A percentile compares a stretch with the other conserved stretches of the same genome.
phyloP scores from a whole-genome alignment of 2,888 invertebrate species.

The Pocota personata region DNA sequence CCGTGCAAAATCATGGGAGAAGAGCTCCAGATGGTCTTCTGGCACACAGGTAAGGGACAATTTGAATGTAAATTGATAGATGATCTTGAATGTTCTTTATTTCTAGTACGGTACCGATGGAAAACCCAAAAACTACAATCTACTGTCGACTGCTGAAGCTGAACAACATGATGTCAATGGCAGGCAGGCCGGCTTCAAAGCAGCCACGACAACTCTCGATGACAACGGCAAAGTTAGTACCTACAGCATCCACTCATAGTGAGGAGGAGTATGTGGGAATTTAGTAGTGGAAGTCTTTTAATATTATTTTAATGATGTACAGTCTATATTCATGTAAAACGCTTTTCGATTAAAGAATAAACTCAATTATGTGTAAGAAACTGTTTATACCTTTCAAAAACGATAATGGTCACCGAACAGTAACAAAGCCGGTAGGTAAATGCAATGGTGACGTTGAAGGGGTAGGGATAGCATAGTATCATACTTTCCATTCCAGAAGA shows the following conservation, averaged over 20 bases:
- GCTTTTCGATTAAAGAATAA: slow-evolving; percentile 16
- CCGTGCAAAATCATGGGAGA: slow-evolving; percentile 82
- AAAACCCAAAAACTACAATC: slow-evolving; percentile 80
- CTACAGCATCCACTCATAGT: slow-evolving; percentile 83
- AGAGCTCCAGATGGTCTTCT: slow-evolving; percentile 82
- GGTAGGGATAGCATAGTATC: no score
- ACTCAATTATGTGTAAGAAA: not conserved
- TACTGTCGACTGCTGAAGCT: slow-evolving; percentile 81
- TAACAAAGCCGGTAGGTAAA: no score
- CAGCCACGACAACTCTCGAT: slow-evolving; percentile 85
- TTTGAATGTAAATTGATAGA: not conserved
- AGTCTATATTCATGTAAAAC: not conserved
- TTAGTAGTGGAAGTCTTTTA: not conserved
- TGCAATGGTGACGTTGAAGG: no score
- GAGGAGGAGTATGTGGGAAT: not conserved
- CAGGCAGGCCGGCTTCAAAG: slow-evolving; percentile 83
- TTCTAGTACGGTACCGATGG: slow-evolving; percentile 80
- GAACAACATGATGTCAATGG: slow-evolving; percentile 84
- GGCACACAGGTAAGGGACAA: slow-evolving; percentile 79
- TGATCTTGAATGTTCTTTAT: not conserved
- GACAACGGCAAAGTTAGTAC: slow-evolving; percentile 86
- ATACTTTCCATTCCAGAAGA: no score
- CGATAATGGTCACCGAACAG: no score
- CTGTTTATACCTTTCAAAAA: no score
- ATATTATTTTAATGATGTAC: slow-evolving; percentile 16